Evolutionary conservation across 2,797 vertebrate species (phyloP).

Genomic region (Kryptopterus vitreolus): DNA sequence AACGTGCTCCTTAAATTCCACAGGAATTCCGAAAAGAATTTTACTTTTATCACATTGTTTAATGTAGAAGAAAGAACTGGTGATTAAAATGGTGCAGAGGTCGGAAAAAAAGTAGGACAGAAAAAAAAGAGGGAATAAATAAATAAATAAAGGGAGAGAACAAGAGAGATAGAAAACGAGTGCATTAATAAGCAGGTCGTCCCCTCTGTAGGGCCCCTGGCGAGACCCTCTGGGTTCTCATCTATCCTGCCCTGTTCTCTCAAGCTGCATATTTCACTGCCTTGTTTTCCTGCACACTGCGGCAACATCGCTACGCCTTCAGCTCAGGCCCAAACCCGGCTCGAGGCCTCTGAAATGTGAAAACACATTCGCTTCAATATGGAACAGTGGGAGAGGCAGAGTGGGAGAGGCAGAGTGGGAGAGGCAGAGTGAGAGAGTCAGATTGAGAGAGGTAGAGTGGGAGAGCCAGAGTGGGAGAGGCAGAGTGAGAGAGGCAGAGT

Average conservation of each 20-base stretch:
- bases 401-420: background rate
- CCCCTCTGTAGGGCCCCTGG: slow-evolving; percentile 67
- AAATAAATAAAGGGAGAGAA: slow-evolving; percentile 39
- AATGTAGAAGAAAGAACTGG: background rate
- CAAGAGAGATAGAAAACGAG: slow-evolving; percentile 15
- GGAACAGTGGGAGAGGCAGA: background rate
- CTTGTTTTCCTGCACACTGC: slow-evolving; percentile 67
- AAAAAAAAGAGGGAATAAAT: slow-evolving; percentile 39
- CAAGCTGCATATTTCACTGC: slow-evolving; percentile 77
- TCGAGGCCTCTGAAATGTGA: slow-evolving; percentile 12
- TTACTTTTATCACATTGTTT: background rate
- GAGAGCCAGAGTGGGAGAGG: background rate
- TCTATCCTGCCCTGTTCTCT: slow-evolving; percentile 77
- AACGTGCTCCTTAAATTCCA: too few relatives aligned
- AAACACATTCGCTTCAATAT: background rate
- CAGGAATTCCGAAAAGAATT: background rate
- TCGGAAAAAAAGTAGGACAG: slow-evolving; percentile 33
- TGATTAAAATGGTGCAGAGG: background rate
- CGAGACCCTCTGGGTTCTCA: slow-evolving; percentile 68
- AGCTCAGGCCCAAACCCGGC: slow-evolving; percentile 24
- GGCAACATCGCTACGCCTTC: slow-evolving; percentile 25
- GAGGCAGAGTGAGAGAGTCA: background rate
- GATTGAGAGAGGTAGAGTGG: background rate
- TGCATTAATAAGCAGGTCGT: slow-evolving; percentile 73
- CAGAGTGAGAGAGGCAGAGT: background rate